A percentile compares a stretch with the other conserved stretches of the same genome.
Conservation (phyloP, 1,140 invertebrate genomes). For the Thaumetopoea pityocampa region DNA sequence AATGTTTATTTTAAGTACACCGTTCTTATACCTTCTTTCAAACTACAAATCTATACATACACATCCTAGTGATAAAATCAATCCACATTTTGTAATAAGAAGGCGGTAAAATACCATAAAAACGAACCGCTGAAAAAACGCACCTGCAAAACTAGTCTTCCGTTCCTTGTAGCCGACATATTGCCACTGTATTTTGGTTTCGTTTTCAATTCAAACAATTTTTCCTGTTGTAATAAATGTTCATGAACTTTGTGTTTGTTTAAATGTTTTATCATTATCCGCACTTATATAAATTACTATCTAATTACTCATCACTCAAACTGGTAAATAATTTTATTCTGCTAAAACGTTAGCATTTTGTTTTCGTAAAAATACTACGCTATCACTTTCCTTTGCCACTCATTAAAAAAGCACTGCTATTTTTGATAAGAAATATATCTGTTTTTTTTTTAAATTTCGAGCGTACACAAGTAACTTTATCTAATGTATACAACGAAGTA, state of each 20-base stretch:
- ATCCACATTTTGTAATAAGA: background rate
- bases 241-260: constrained; percentile 46
- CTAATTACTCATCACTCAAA: constrained; percentile 2
- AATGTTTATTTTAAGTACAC: too few relatives aligned
- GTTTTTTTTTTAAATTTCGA: constrained; percentile 4
- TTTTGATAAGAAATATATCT: constrained; percentile 16
- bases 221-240: constrained; percentile 43
- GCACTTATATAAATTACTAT: constrained; percentile 4
- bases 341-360: too few relatives aligned
- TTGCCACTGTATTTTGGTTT: constrained; percentile 33
- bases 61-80: too few relatives aligned
- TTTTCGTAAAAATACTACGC: too few relatives aligned
- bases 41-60: too few relatives aligned
- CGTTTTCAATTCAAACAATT: constrained; percentile 30
- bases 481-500: constrained; percentile 28
- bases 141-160: constrained; percentile 43
- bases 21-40: too few relatives aligned
- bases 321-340: too few relatives aligned
- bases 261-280: constrained; percentile 49
- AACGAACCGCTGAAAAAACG: constrained; percentile 14
- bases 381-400: too few relatives aligned
- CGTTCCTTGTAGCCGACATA: constrained; percentile 45
- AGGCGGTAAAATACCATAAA: background rate
- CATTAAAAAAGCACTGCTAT: too few relatives aligned
- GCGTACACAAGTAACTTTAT: constrained; percentile 32